Conservation (phyloP, 2,888 invertebrate genomes). For the Ischnus inquisitorius region DNA sequence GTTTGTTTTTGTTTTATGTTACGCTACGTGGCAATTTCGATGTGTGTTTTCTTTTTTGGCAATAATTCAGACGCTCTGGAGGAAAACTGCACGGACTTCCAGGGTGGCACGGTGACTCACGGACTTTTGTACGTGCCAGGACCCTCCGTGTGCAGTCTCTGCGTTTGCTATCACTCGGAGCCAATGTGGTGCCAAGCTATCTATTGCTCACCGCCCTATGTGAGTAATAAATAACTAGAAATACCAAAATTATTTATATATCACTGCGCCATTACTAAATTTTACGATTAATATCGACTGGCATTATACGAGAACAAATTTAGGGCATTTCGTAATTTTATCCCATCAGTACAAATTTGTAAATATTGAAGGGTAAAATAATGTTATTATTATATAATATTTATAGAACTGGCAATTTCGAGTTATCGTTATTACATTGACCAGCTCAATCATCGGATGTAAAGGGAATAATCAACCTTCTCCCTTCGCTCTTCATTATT, state of each 20-base stretch:
- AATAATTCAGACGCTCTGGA: constrained; percentile 88
- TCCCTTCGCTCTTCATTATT: too few species aligned
- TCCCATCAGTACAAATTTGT: background rate
- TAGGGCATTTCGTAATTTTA: background rate
- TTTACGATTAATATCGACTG: background rate
- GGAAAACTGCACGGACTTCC: constrained; percentile 94
- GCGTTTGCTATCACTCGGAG: constrained; percentile 94
- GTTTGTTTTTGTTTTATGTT: background rate
- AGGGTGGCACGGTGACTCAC: constrained; percentile 92
- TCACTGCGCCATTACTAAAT: constrained; percentile 1
- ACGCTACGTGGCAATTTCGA: constrained; percentile 22
- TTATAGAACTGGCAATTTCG: too few species aligned
- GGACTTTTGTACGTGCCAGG: constrained; percentile 94
- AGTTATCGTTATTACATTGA: too few species aligned
- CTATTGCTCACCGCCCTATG: constrained; percentile 94
- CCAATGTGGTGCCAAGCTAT: constrained; percentile 96
- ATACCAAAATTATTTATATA: background rate
- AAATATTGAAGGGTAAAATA: background rate
- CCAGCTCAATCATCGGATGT: too few species aligned
- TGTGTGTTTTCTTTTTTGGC: constrained; percentile 33
- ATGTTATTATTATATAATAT: too few species aligned
- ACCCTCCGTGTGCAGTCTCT: constrained; percentile 93
- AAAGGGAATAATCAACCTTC: too few species aligned
- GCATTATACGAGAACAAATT: background rate
- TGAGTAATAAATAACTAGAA: constrained; percentile 86